Base-by-base conservation (phyloP, 2,113 vertebrate genomes). In the Podiceps cristatus region DNA sequence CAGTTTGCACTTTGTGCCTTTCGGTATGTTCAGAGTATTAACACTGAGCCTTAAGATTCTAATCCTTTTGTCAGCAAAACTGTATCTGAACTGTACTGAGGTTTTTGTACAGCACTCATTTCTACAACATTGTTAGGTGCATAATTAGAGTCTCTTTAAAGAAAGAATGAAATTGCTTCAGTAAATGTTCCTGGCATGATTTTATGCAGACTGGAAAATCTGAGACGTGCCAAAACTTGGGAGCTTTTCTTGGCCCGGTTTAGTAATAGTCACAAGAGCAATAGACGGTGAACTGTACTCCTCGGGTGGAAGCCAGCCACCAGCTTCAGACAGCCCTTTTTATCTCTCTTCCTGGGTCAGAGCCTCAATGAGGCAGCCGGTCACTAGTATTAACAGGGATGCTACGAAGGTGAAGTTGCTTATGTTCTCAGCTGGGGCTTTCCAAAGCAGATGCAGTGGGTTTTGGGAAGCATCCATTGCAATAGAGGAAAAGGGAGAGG, bases 131-230 rank as follows among this genome's bases (percentile, higher is more conserved):
- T 96, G 91, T 97, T 95, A 94, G 91, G 87, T 89, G 18, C 74
- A 33, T 96, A 95, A 96, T 96, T 97, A 94, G 67, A 95, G 93
- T 78, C 90, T 78, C 90, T 76, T 93, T 0, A 94, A 94, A 75
- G 96, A 95, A 94, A 80, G 90, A 92, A 96, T 97, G 83, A 86
- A 90, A 91, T 71, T 77, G 59, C 87, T 97, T 96, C 91, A 83
- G 90, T 93, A 79, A 96, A 95, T 96, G 96, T 97, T 96, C 93
- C 88, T 97, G 97, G 96, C 86, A 84, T 84, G 93, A 93, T 88
- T 97, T 94, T 86, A 59, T 91, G 91, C 89, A 95, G 92, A 95
- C 96, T 96, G 96, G 92, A 97, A 97, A 96, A 95, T 95, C 75
- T 95, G 95, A 95, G 90, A 44, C 66, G 2, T 96, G 97, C 96